Base-by-base conservation (phyloP, 2,797 vertebrate species). In the Myotis findleyi region DNA sequence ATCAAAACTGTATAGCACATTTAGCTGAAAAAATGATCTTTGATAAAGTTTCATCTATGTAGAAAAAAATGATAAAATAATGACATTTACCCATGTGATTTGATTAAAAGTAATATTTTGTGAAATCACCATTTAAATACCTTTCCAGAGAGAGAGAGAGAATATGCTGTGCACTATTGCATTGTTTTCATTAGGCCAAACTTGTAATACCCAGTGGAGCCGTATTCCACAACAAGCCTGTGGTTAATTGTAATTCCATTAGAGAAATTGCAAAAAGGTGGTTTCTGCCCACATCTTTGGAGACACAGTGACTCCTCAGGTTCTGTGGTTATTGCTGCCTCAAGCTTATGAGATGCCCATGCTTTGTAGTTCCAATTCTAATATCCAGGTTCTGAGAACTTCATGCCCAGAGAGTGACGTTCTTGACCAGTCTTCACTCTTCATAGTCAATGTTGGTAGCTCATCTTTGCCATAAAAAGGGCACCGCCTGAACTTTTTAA, bases 211-310 rank as follows among this genome's bases (percentile, higher is more conserved):
- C 87, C 88, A 77, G 80, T 89, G 71, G 84, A 95, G 44, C 36
- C 62, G 75, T 84, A 66, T 75, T 87, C 62, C 57, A 91, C 88
- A 91, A 84, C 85, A 94, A 89, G 75, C n/a, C 93, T 89, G 88
- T 77, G 87, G 92, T 72, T 95, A 83, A 89, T 93, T 89, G 88
- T 91, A 81, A 96, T 97, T 96, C 90, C 93, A 96, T 95, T 95
- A 94, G 76, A 87, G 55, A 96, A 84, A 89, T 64, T 87, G 86
- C 53, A 92, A 33, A 92, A 94, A 93, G 80, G 90, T 93, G 80
- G 86, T 94, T 97, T 92, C 93, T 94, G 68, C 90, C 91, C 95
- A 87, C 93, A 75, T 94, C 84, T 93, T 73, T 96, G 90, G 88
- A 96, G 92, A 88, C 88, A 84, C 80, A 93, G 30, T 77, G 77